phyloP scores from a whole-genome alignment of 2,888 invertebrate genomes.

The Sisyra nigra region DNA sequence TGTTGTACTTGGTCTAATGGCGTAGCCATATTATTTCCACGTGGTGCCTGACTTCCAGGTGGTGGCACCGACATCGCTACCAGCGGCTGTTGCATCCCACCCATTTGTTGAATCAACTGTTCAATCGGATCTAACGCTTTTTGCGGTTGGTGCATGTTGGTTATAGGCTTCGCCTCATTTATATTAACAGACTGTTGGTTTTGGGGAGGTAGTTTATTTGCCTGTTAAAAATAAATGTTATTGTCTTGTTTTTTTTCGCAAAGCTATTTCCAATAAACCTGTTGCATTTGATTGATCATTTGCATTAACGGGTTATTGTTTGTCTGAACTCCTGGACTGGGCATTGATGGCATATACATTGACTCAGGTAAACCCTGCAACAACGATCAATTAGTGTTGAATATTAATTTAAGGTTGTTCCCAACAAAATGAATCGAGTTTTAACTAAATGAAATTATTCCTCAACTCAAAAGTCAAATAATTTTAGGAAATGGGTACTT shows the following conservation, averaged over 20 bases:
- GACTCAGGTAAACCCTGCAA: constrained; percentile 18
- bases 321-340: constrained; percentile 18
- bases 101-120: constrained; percentile 34
- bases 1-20: not conserved
- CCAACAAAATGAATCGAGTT: too few species aligned
- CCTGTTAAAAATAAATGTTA: constrained; percentile 15
- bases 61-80: constrained; percentile 16
- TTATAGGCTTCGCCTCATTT: constrained; percentile 18
- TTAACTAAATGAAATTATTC: too few species aligned
- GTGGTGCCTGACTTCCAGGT: constrained; percentile 10
- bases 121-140: constrained; percentile 31
- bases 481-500: too few species aligned
- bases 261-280: not conserved
- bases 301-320: constrained; percentile 33
- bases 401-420: too few species aligned
- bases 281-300: constrained; percentile 36
- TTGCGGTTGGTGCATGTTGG: constrained; percentile 14
- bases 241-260: not conserved
- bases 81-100: constrained; percentile 26
- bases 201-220: constrained; percentile 22
- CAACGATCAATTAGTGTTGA: not conserved
- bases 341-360: constrained; percentile 22
- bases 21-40: not conserved
- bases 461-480: too few species aligned
- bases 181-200: constrained; percentile 15